phyloP scores from a whole-genome alignment of 2,113 vertebrate species.

The Pangasianodon hypophthalmus region DNA sequence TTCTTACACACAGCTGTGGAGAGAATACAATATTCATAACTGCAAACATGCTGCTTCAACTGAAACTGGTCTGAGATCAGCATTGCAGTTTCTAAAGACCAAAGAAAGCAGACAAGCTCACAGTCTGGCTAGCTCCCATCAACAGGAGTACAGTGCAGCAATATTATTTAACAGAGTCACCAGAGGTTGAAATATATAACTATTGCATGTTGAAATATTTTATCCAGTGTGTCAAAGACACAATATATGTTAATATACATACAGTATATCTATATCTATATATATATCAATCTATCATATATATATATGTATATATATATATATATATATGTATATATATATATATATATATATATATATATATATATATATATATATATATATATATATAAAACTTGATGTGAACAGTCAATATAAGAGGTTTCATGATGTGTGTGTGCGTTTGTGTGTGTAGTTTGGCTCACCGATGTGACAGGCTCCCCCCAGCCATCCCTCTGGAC shows the following conservation, averaged over 20 bases:
- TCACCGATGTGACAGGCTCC: constrained; percentile 84
- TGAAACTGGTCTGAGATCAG: background rate
- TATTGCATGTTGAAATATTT: background rate
- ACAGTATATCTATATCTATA: background rate
- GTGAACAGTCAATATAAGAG: background rate
- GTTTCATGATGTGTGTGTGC: background rate
- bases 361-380: no score
- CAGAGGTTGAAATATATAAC: background rate
- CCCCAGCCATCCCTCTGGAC: constrained; percentile 81
- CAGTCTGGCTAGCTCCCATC: background rate
- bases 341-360: no score
- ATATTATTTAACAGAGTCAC: background rate
- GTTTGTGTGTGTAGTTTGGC: constrained; percentile 6
- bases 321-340: no score
- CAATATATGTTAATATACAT: background rate
- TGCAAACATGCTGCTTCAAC: background rate
- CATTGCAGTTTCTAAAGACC: background rate
- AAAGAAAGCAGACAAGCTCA: background rate
- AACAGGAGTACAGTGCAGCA: background rate
- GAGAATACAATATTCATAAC: background rate
- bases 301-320: background rate
- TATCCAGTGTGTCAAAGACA: background rate
- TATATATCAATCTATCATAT: no score
- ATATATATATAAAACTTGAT: no score
- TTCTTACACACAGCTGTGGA: constrained; percentile 77